Evolutionary conservation across 2,113 vertebrate species (phyloP), one percentile per base, ranked within the genome.

Genomic region (Colossoma macropomum): DNA sequence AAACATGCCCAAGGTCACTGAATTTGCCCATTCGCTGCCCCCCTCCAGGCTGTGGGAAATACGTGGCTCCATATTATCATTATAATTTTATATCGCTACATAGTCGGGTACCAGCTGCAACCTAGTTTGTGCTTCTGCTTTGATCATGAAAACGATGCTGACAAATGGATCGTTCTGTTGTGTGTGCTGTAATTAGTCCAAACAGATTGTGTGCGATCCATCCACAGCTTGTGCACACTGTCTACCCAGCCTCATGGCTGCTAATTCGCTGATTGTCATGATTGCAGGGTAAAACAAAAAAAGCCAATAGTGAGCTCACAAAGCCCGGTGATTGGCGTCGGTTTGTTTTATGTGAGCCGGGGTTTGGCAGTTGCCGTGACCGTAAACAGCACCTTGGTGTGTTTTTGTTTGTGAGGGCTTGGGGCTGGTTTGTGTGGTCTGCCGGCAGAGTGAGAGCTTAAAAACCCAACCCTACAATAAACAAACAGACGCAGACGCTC

Each of bases 131-230:
- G 70, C n/a, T 70, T 82, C 59, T 71, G 34, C 41, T 82, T 79
- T 80, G 69, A 76, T 79, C 45, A 83, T 76, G 41, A 56, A 82
- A 66, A 25, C 48, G 69, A 12, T 70, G 59, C 65, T 65, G 81
- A 75, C 86, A 89, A 89, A 74, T 86, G 86, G 86, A 89, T 87
- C 54, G 41, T 76, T 91, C 86, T 87, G 86, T 86, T 65, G 41
- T 85, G 81, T 86, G 75, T 82, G 84, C 82, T 71, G 85, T 89
- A 91, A 90, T 93, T 91, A 89, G 85, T 65, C 62, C 81, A 80
- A 81, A 84, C 91, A 91, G 87, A 92, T 87, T 87, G 89, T 88
- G 91, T 91, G 82, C 59, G 38, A 89, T 88, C 88, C 84, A 89
- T 78, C 11, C 80, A 81, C 83, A 54, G 82, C 87, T 50, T 28